Evolutionary conservation across 2,888 invertebrate genomes (phyloP).

Genomic region (Dione vanillae): DNA sequence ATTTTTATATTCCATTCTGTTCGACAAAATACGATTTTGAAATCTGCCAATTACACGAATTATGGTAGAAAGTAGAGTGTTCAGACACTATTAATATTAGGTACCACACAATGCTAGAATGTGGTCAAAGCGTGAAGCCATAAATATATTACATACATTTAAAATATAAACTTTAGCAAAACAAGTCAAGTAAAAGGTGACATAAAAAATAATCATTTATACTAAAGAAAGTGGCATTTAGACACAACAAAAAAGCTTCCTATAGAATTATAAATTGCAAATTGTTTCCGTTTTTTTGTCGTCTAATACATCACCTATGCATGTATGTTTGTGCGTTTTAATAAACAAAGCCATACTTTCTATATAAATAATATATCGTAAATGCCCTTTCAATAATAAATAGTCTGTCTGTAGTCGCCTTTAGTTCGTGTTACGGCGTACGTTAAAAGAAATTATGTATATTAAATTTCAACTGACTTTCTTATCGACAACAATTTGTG

Average conservation of each 20-base stretch:
- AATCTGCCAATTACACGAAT: no score
- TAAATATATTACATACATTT: not conserved
- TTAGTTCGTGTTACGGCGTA: constrained; percentile 39
- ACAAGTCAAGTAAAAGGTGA: not conserved
- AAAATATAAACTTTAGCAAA: not conserved
- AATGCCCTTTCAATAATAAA: constrained; percentile 46
- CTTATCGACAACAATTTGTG: constrained; percentile 77
- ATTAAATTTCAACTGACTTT: constrained; percentile 80
- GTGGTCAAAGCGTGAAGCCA: not conserved
- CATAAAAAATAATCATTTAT: constrained; percentile 9
- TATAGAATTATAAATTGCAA: not conserved
- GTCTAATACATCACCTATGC: constrained; percentile 27
- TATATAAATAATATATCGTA: constrained; percentile 27
- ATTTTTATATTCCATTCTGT: no score
- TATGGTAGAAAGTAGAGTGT: no score
- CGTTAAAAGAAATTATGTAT: constrained; percentile 80
- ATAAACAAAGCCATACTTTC: constrained; percentile 2
- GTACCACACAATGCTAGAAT: no score
- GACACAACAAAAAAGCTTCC: not conserved
- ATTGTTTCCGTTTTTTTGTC: constrained; percentile 27
- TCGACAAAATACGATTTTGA: no score
- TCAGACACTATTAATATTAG: no score
- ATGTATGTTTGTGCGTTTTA: not conserved
- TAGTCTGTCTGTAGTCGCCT: constrained; percentile 30
- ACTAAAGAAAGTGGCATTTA: not conserved